Base-by-base conservation (phyloP, 2,797 vertebrate genomes). In the Enteromius mattozi region DNA sequence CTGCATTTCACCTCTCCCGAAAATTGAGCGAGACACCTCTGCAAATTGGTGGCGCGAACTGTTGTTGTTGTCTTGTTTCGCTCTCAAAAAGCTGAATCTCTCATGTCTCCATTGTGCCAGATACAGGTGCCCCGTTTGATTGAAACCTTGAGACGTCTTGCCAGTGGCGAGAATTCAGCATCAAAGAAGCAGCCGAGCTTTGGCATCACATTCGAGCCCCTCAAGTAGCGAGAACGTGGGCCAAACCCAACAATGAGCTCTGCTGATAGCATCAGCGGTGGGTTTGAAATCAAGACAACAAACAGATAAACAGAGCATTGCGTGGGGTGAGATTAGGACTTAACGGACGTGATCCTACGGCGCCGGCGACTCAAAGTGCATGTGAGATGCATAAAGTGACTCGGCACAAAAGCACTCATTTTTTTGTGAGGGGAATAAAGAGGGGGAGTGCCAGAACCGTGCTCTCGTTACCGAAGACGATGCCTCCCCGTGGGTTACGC, bases 71-170 rank as follows among this genome's bases (percentile, higher is more conserved):
- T 81, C 76, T 87, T 70, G 76, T 81, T 86, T 81, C n/a, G 19
- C 63, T n/a, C 54, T 82, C 71, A 74, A 82, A 87, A 85, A 80
- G 49, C 61, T 45, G 37, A 79, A 70, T 83, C 35, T 80, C 74
- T 68, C 51, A 83, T 71, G 86, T 82, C 81, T 82, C 61, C 75
- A 40, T 76, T 69, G 86, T 76, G 79, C 66, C 80, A 86, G 85
- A 85, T 75, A 47, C 78, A 66, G 82, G 76, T 69, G 56, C 82
- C 81, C 78, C 49, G 47, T 87, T 87, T 87, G 86, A 88, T 78
- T 49, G 70, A 88, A 80, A 87, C 81, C 84, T 87, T 65, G 86
- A 81, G 84, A 82, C 78, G 79, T 87, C 86, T 84, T 80, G 88
- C 88, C 82, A 35, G 17, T 78, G 82, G 88, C 86, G 78, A 66